These are phyloP conservation scores for Drosophila melanica DNA, from an alignment of 1,140 invertebrate genomes.

Conservation along the genomic window DNA sequence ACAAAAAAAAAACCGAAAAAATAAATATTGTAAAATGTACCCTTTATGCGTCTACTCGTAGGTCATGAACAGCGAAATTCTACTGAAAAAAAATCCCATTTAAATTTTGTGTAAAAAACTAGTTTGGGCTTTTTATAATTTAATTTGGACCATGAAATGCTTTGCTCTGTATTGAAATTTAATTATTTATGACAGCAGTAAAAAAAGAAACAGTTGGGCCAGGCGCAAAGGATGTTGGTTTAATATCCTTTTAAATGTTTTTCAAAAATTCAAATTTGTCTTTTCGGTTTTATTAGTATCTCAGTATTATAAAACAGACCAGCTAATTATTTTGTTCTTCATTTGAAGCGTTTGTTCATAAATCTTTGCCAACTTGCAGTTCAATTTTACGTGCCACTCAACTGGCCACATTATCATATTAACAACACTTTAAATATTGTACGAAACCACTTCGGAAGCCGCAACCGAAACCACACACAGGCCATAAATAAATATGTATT, in stretches of 20 bases:
- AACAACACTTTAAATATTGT: slow-evolving; percentile 26
- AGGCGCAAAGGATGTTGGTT: background rate
- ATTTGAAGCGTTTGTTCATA: background rate
- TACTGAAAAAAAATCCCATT: background rate
- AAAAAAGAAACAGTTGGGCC: background rate
- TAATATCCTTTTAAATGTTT: too few species aligned
- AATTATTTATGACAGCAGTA: background rate
- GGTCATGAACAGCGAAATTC: background rate
- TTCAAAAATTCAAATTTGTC: too few species aligned
- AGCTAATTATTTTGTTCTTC: background rate
- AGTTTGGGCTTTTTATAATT: background rate
- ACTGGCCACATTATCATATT: slow-evolving; percentile 12
- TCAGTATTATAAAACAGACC: too few species aligned
- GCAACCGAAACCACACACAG: slow-evolving; percentile 32
- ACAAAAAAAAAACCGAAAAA: slow-evolving; percentile 8
- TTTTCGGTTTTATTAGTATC: too few species aligned
- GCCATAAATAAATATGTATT: slow-evolving; percentile 41
- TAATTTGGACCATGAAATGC: background rate
- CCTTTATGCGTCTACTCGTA: slow-evolving; percentile 12
- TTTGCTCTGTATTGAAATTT: background rate
- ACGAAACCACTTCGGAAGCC: slow-evolving; percentile 27
- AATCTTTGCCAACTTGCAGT: background rate
- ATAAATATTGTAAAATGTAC: slow-evolving; percentile 26
- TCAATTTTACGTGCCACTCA: background rate
- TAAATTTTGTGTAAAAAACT: background rate